Base-by-base conservation (phyloP, 2,888 invertebrate genomes). In the Phalera bucephala region DNA sequence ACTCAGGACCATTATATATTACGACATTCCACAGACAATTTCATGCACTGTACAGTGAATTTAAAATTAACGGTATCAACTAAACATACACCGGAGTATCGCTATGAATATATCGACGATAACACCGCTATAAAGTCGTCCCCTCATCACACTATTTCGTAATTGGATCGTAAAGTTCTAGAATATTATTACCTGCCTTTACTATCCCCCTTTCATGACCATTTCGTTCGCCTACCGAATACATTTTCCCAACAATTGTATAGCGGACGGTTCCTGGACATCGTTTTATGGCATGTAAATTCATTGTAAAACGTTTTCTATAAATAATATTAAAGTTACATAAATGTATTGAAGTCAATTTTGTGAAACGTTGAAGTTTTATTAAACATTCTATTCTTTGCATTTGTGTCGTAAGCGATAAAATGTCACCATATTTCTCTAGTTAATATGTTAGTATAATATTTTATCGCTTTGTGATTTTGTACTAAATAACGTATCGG, bases 91-190 rank as follows among this genome's bases (percentile, higher is more conserved):
- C 42, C 41, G 36, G 43, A 46, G 52, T 58, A 60, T 63, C 52
- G 42, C 43, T 48, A 42, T 42, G 45, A 57, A 59, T 54, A 52
- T 50, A 64, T 62, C 52, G 42, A 36, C 60, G 59, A 65, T 71
- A 62, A 56, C 40, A 31, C 54, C 46, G 69, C 58, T 59, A 68
- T 76, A 75, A 76, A 74, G 50, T 56, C 46, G 53, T 52, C 45
- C 56, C 63, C 62, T 67, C 64, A 69, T 72, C 69, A 72, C 72
- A 78, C 75, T 67, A 72, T 66, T 67, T 61, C 62, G 66, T 77
- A 74, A 78, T 75, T 75, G 72, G 68, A 64, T 52, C 65, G 56
- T 73, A 73, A 77, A 73, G 58, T 54, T 64, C 65, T 64, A 58
- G 70, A 65, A 70, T 68, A 68, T 67, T 60, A 68, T 61, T 69